Evolutionary conservation across 1,140 invertebrate genomes (phyloP), one percentile per base, ranked within the genome.

Genomic region (Frieseomelitta varia): DNA sequence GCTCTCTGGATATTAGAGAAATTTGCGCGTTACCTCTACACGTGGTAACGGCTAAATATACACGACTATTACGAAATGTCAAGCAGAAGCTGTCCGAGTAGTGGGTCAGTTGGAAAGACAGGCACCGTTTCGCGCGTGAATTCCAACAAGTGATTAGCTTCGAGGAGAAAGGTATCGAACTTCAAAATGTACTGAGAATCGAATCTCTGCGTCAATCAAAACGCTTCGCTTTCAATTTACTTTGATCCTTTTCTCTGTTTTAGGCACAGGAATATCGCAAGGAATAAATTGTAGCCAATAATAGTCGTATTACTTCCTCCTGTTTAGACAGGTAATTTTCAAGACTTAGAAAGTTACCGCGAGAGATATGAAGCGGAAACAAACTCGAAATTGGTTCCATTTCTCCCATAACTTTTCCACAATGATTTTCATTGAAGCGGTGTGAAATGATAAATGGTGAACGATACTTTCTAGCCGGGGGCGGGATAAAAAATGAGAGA

Each of bases 1-100:
- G 47, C 79, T 61, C 55, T 79, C 65, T 34, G 63, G 81, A 56
- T 55, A 76, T 68, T 75, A 80, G 55, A 69, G 11, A n/a, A 89
- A 69, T 77, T 72, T 34, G 58, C 27, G 30, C n/a, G 67, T 85
- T 58, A 24, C 65, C 58, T 17, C 55, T 61, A 24, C 58, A 61
- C 56, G 82, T 51, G 58, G 74, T 73, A 72, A 80, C 79, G 81
- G 78, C 89, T 90, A 90, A 90, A 90, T 90, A 90, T 90, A 90
- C 79, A 79, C 69, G 15, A 17, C 67, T 56, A 79, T 91, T 91
- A 91, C 90, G 90, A 91, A 91, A 91, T 90, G 90, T 91, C 88
- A 91, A 72, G 82, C 67, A 69, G 82, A 88, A 74, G 65, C 63
- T 71, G 84, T 34, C 6, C 24, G 81, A 73, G 65, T 81, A 91